Conservation (phyloP, 2,888 invertebrate genomes). For the Mayetiola destructor region DNA sequence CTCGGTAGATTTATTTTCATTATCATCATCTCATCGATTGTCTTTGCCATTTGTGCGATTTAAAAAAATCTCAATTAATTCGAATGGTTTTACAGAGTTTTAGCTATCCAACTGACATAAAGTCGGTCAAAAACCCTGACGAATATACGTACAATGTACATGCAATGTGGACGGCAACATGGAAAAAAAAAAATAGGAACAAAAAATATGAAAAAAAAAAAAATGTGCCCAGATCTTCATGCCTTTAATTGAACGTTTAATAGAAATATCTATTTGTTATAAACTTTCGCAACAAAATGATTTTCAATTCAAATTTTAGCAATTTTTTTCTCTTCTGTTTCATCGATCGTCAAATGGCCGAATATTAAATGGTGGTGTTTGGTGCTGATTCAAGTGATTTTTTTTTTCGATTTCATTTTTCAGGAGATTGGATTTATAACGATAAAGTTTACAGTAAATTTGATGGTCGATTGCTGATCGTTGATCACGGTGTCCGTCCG, state of each 20-base stretch:
- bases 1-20: slow-evolving; percentile 2
- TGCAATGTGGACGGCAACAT: too few relatives aligned
- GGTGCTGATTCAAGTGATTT: neutral
- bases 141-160: too few relatives aligned
- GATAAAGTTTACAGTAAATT: neutral
- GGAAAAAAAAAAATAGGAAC: too few relatives aligned
- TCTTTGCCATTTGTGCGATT: slow-evolving; percentile 1
- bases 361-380: too few relatives aligned
- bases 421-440: neutral
- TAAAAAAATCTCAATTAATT: too few relatives aligned
- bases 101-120: too few relatives aligned
- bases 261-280: slow-evolving; percentile 9
- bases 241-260: slow-evolving; percentile 7
- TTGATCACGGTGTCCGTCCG: too few relatives aligned
- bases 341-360: too few relatives aligned
- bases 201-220: neutral
- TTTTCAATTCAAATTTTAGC: slow-evolving; percentile 11
- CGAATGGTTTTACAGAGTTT: too few relatives aligned
- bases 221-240: neutral
- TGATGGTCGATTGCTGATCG: too few relatives aligned
- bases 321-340: neutral
- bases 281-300: slow-evolving; percentile 6
- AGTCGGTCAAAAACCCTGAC: too few relatives aligned
- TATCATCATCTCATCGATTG: slow-evolving; percentile 6
- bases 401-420: neutral